Percentiles rank a stretch among this genome's conserved stretches.
phyloP scores from a whole-genome alignment of 2,888 invertebrate genomes.

The Lasiommata megera region DNA sequence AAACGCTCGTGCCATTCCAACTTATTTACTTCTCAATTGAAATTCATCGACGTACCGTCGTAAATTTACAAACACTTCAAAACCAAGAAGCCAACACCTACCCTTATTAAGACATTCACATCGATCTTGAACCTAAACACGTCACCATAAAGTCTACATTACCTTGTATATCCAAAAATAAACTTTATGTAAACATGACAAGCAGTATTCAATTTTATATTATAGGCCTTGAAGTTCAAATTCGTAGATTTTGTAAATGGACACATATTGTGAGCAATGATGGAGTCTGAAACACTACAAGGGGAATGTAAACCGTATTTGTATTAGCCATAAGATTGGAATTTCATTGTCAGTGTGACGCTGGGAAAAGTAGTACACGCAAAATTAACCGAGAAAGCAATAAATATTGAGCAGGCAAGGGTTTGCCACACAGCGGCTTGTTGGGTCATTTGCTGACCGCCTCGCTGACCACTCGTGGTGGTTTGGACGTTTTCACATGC shows the following conservation, averaged over 20 bases:
- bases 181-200: neutral
- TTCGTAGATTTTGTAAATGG: neutral
- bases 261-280: neutral
- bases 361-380: slow-evolving; percentile 35
- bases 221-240: neutral
- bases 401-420: slow-evolving; percentile 64
- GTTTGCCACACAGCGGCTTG: slow-evolving; percentile 40
- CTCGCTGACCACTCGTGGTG: slow-evolving; percentile 39
- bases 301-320: neutral
- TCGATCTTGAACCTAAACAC: neutral
- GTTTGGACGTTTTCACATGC: slow-evolving; percentile 44
- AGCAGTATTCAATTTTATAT: neutral
- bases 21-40: slow-evolving; percentile 34
- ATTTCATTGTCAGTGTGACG: slow-evolving; percentile 5
- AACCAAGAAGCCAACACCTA: slow-evolving; percentile 30
- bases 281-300: neutral
- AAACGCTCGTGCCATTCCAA: slow-evolving; percentile 10
- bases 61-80: slow-evolving; percentile 38
- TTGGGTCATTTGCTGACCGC: slow-evolving; percentile 41
- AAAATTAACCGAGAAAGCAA: slow-evolving; percentile 54
- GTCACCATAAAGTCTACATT: slow-evolving; percentile 6
- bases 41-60: slow-evolving; percentile 45
- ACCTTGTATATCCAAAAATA: neutral
- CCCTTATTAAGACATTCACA: neutral
- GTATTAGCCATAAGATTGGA: neutral